These are phyloP conservation scores for Nannoperca australis DNA, from an alignment of 2,797 vertebrate genomes.

Conservation along the genomic window DNA sequence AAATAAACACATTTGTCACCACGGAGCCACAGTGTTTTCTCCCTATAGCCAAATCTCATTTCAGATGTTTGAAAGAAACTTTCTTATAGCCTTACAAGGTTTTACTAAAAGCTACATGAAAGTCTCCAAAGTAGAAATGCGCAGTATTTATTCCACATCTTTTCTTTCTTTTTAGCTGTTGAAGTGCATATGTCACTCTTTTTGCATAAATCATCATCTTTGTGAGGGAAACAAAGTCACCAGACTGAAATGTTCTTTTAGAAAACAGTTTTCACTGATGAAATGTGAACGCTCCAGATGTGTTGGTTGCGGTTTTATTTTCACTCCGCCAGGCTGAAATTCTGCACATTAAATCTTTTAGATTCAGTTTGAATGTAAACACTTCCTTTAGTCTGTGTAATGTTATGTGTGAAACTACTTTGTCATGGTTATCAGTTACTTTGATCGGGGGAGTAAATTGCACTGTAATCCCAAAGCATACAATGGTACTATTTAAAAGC, in stretches of 20 bases:
- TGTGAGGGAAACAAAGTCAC: constrained; percentile 30
- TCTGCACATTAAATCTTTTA: constrained; percentile 46
- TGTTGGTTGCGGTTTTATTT: constrained; percentile 54
- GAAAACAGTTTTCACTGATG: constrained; percentile 51
- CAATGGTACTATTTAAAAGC: constrained; percentile 13
- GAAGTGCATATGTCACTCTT: not conserved
- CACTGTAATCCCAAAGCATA: constrained; percentile 28
- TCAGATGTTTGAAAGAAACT: not conserved
- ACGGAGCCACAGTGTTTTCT: not conserved
- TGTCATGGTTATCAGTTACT: constrained; percentile 35
- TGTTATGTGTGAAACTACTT: constrained; percentile 3
- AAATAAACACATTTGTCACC: constrained; percentile 8
- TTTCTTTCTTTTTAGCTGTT: not conserved
- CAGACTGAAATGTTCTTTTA: constrained; percentile 39
- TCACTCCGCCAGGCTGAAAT: constrained; percentile 35
- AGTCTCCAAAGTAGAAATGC: not conserved
- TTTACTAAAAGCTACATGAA: not conserved
- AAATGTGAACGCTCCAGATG: constrained; percentile 58
- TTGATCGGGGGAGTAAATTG: constrained; percentile 34
- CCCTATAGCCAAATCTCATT: not conserved
- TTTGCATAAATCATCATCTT: constrained; percentile 24
- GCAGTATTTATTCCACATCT: not conserved
- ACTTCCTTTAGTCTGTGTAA: constrained; percentile 35
- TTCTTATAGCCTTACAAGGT: not conserved
- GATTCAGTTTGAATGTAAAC: constrained; percentile 54